Percentiles rank a stretch among this genome's conserved stretches.
Evolutionary conservation across 2,797 vertebrate genomes (phyloP).

Genomic region (Sparidentex hasta): DNA sequence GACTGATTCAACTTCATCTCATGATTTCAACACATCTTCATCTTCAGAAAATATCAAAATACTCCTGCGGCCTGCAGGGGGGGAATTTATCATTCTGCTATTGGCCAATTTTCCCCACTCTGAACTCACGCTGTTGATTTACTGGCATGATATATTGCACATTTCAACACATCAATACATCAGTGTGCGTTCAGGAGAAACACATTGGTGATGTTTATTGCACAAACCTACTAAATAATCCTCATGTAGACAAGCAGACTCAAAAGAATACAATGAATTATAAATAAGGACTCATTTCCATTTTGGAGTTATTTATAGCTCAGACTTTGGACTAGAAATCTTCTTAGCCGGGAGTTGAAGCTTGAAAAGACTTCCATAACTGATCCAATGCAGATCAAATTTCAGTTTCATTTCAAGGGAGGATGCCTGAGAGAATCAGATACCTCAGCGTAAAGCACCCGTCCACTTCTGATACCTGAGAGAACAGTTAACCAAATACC

Average conservation of each 20-base stretch:
- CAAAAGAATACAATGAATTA: slow-evolving; percentile 22
- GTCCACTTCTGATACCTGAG: slow-evolving; percentile 33
- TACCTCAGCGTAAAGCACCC: not conserved
- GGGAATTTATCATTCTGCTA: slow-evolving; percentile 52
- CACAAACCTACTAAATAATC: slow-evolving; percentile 33
- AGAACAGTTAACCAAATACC: slow-evolving; percentile 55
- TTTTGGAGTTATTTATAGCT: slow-evolving; percentile 29
- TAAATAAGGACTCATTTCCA: slow-evolving; percentile 23
- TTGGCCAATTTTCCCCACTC: slow-evolving; percentile 32
- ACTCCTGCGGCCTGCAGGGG: slow-evolving; percentile 36
- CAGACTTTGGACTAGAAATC: slow-evolving; percentile 6
- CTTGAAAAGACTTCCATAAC: slow-evolving; percentile 5
- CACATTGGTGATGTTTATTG: slow-evolving; percentile 16
- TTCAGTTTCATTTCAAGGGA: not conserved
- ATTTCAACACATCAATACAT: slow-evolving; percentile 55
- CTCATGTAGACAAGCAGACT: slow-evolving; percentile 16
- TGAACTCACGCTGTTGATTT: slow-evolving; percentile 63
- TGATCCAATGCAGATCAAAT: slow-evolving; percentile 29
- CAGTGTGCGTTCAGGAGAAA: slow-evolving; percentile 28
- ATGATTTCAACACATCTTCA: slow-evolving; percentile 43
- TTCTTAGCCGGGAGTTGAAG: not conserved
- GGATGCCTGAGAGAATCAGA: slow-evolving; percentile 7
- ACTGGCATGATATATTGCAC: slow-evolving; percentile 52
- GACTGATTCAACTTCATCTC: slow-evolving; percentile 35
- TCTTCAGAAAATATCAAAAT: slow-evolving; percentile 38